Conservation (phyloP, 1,140 invertebrate genomes). For the Drosophila bifasciata region DNA sequence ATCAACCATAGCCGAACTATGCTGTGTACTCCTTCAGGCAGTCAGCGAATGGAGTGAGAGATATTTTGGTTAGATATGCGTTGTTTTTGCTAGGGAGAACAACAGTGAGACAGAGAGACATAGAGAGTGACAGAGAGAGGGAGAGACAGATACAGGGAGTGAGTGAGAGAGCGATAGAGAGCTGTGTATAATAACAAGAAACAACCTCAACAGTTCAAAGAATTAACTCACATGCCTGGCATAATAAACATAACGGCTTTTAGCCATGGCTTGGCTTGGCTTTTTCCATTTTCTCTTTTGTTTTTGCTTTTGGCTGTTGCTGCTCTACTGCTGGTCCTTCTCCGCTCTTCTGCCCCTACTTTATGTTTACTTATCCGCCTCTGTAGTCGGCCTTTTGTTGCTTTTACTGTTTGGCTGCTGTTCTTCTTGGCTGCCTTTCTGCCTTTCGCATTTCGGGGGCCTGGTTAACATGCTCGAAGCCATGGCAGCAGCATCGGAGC, state of each 20-base stretch:
- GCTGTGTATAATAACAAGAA: not conserved
- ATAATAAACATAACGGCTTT: constrained; percentile 73
- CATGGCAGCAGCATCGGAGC: constrained; percentile 2
- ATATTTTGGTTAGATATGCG: not conserved
- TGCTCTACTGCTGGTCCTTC: not conserved
- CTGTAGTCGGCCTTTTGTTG: constrained; percentile 38
- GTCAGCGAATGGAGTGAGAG: not conserved
- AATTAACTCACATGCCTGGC: constrained; percentile 80
- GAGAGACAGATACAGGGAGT: not conserved
- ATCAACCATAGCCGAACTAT: constrained; percentile 13
- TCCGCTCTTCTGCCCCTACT: not conserved
- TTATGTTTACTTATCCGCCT: constrained; percentile 42
- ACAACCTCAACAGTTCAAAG: constrained; percentile 57
- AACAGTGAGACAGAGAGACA: not conserved
- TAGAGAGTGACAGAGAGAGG: not conserved
- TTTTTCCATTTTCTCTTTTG: constrained; percentile 42
- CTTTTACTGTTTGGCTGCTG: constrained; percentile 31
- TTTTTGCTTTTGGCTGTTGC: not conserved
- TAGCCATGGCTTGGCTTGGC: constrained; percentile 21
- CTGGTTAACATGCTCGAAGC: constrained; percentile 36
- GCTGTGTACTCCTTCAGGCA: not conserved
- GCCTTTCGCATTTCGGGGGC: constrained; percentile 20
- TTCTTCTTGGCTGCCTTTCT: constrained; percentile 27
- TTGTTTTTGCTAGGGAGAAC: constrained; percentile 8
- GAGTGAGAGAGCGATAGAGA: not conserved